Conservation (phyloP, 1,140 invertebrate genomes). For the Odontomachus brunneus region DNA sequence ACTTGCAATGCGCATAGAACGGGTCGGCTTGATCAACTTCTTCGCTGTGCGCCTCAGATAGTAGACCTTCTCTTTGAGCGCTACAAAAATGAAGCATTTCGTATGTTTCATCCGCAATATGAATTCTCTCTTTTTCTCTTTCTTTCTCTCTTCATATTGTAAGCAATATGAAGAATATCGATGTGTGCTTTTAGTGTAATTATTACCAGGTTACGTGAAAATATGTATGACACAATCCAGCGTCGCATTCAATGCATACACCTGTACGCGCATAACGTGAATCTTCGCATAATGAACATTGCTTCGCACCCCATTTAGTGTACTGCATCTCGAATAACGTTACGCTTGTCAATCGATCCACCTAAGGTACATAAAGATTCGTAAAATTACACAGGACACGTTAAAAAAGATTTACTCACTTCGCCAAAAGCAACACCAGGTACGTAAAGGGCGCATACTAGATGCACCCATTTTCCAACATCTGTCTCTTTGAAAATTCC, state of each 20-base stretch:
- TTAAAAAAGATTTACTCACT: conserved; percentile 79
- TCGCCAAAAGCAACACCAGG: conserved; percentile 99
- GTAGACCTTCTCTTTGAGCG: conserved; percentile 95
- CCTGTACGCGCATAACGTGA: conserved; percentile 94
- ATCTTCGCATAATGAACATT: conserved; percentile 95
- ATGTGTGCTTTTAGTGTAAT: background rate
- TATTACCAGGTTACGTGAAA: conserved; percentile 98
- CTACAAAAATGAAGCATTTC: conserved; percentile 85
- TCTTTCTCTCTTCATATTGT: background rate
- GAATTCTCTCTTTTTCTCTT: no score
- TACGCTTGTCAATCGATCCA: conserved; percentile 93
- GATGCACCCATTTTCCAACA: conserved; percentile 98
- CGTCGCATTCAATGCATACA: conserved; percentile 98
- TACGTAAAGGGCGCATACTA: conserved; percentile 98
- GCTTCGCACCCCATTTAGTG: conserved; percentile 96
- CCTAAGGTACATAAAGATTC: conserved; percentile 82
- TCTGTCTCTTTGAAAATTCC: conserved; percentile 99
- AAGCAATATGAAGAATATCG: background rate
- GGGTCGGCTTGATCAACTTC: conserved; percentile 98
- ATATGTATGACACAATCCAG: conserved; percentile 98
- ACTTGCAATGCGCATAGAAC: conserved; percentile 98
- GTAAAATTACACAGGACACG: conserved; percentile 30
- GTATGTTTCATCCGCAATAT: background rate
- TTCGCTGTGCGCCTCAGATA: conserved; percentile 97
- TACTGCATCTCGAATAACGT: conserved; percentile 98